Base-by-base conservation (phyloP, 2,113 vertebrate genomes). In the Notiomystis cincta region DNA sequence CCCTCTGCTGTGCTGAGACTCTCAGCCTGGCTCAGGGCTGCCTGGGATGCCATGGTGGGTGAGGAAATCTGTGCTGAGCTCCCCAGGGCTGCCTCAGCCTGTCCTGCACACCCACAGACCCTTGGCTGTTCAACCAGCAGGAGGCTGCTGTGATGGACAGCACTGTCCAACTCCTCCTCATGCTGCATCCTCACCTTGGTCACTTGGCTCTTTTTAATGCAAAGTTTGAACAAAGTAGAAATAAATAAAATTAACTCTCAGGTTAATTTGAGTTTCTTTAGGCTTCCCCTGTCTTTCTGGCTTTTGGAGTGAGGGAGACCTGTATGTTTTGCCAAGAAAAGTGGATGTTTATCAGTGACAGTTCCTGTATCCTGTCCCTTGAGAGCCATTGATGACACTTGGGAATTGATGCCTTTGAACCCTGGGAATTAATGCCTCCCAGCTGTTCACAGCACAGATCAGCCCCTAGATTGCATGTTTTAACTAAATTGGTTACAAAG, bases 401-500 rank as follows among this genome's bases (percentile, higher is more conserved):
- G 86, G 77, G 89, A 91, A 66, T 71, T 71, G 75, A 85, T 90
- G 92, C 77, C 48, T 94, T 79, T 75, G 78, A 94, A 91, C 77
- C 78, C 73, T 11, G 23, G 85, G 69, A 87, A 85, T 88, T 83
- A 81, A 91, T 87, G 84, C 27, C 73, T 75, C 44, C 2, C 8
- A 57, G 81, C 67, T 35, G 8, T 70, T 93, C 80, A 66, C 66
- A 72, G 87, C 8, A 5, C 73, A 85, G 53, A 93, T 89, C 51
- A 56, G 60, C 6, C 60, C 80, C 65, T 50, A 45, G 90, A 84
- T 56, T 3, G 13, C 44, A 25, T 75, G 27, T 90, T 96, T 93
- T 79, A 86, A 90, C 86, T 87, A 67, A 93, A 90, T 48, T 89
- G 69, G 85, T 96, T 83, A 75, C 92, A 89, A 92, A 96, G 67